Evolutionary conservation across 2,797 vertebrate species (phyloP), one percentile per base, ranked within the genome.

Genomic region (Bucorvus abyssinicus): DNA sequence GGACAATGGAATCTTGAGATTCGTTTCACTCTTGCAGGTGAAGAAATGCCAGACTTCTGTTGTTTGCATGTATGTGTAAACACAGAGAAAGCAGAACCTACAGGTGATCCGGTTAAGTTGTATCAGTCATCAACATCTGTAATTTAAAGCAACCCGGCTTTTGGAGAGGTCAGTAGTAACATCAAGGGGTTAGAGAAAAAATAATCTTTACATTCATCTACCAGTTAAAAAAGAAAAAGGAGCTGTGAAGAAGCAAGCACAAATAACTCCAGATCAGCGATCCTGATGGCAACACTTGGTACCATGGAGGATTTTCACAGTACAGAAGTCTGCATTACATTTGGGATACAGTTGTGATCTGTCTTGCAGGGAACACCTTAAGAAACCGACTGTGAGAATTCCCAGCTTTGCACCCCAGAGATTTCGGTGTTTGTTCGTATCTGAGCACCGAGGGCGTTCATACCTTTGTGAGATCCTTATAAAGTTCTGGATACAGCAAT

Each of bases 391-490:
- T 53, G 27, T 18, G 87, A 71, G 34, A 87, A 89, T 57, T 67
- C 14, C 18, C 34, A 64, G 68, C 38, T 84, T 70, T 36, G 44
- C 29, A 86, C 22, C 63, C 9, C 1, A 2, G 29, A n/a, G 11
- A 80, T 68, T 65, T 79, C 57, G 86, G 74, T 38, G 30, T 57
- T 74, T 81, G 16, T 45, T 77, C 14, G 4, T 29, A 45, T 34
- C 32, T 57, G 15, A 73, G 32, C 30, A 75, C 32, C 65, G 17
- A 69, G 27, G 18, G 75, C n/a, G 32, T 27, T 49, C 73, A 14
- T 96, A 99, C 99, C 99, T 99, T 99, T 79, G 99, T 99, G 95
- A 99, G 99, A 97, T 99, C 99, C 97, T 99, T 99, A 96, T 99
- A 99, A 53, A 99, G 99, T 97, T 99, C 99, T 19, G 99, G 99